Conservation (phyloP, 2,113 vertebrate species). For the Protobothrops flavoviridis region DNA sequence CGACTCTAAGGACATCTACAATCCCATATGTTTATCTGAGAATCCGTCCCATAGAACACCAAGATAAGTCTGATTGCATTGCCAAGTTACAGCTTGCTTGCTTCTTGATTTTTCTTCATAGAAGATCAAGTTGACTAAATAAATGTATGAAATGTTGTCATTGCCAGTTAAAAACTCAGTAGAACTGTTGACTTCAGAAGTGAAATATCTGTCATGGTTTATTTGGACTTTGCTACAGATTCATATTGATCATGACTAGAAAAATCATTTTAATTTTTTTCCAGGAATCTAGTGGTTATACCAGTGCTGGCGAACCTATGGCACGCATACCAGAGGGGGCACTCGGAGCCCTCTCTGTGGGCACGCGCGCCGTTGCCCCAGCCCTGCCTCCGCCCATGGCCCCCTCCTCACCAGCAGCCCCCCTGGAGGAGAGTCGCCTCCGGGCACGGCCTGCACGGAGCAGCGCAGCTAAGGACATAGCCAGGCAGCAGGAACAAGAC, state of each 20-base stretch:
- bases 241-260: not conserved
- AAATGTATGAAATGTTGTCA: not conserved
- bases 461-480: too few species aligned
- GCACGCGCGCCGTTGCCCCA: too few species aligned
- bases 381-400: too few species aligned
- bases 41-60: too few species aligned
- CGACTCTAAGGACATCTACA: not conserved
- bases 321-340: too few species aligned
- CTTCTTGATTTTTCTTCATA: not conserved
- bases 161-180: not conserved
- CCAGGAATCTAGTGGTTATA: not conserved
- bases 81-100: not conserved
- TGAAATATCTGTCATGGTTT: not conserved
- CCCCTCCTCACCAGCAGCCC: too few species aligned
- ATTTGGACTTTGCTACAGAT: not conserved
- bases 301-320: too few species aligned
- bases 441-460: too few species aligned
- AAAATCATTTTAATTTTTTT: not conserved
- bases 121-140: not conserved
- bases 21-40: too few species aligned
- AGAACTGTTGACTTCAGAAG: not conserved
- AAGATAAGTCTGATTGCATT: not conserved
- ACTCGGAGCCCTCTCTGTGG: too few species aligned
- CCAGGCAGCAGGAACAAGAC: too few species aligned
- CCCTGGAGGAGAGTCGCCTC: too few species aligned